Evolutionary conservation across 2,797 vertebrate genomes (phyloP).

Genomic region (Pygocentrus nattereri): DNA sequence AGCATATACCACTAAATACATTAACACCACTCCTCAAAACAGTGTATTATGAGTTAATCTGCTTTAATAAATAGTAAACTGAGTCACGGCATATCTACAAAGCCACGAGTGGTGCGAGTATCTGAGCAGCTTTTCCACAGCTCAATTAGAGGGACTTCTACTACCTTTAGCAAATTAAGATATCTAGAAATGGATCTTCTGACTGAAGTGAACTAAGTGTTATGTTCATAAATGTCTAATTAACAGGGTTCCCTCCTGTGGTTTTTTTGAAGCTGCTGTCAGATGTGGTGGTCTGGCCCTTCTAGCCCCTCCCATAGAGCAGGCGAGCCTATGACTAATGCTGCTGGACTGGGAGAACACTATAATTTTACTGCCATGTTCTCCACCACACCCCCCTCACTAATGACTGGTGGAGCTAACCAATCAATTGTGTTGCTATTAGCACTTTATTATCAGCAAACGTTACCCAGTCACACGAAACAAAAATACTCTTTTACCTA

Average conservation of each 20-base stretch:
- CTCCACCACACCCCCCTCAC: constrained; percentile 60
- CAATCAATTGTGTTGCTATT: constrained; percentile 68
- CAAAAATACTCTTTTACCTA: constrained; percentile 60
- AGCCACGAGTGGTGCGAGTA: background rate
- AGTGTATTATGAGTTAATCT: background rate
- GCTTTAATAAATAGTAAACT: background rate
- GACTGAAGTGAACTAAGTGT: constrained; percentile 54
- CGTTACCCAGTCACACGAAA: constrained; percentile 66
- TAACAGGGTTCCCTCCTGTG: constrained; percentile 61
- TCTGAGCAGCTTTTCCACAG: constrained; percentile 11
- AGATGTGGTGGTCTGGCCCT: constrained; percentile 59
- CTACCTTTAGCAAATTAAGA: constrained; percentile 52
- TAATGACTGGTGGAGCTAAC: constrained; percentile 63
- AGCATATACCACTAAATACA: background rate
- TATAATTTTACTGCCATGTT: constrained; percentile 62
- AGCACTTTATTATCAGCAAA: constrained; percentile 69
- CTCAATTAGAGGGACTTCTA: constrained; percentile 37
- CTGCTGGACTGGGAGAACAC: constrained; percentile 57
- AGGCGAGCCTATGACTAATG: constrained; percentile 58
- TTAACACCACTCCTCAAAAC: background rate
- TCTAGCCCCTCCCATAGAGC: constrained; percentile 60
- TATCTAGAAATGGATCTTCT: constrained; percentile 49
- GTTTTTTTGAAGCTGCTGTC: constrained; percentile 62
- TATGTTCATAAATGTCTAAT: constrained; percentile 61
- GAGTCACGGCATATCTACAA: background rate